Evolutionary conservation across 1,140 invertebrate genomes (phyloP).

Genomic region (Drosophila azteca): DNA sequence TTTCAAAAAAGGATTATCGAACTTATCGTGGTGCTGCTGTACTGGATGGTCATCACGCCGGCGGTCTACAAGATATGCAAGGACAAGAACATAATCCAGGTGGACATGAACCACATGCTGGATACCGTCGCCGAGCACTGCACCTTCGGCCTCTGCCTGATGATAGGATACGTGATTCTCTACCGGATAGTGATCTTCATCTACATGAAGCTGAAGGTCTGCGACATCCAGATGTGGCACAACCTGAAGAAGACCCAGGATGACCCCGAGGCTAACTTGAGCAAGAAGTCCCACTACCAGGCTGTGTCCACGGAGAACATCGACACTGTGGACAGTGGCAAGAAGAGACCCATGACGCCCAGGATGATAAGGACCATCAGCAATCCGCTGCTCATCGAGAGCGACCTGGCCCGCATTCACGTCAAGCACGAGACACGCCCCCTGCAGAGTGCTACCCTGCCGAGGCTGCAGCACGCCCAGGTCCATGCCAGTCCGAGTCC

Average conservation of each 20-base stretch:
- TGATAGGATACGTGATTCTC: slow-evolving; percentile 59
- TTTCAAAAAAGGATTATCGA: slow-evolving; percentile 78
- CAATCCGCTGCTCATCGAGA: slow-evolving; percentile 64
- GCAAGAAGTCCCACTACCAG: slow-evolving; percentile 62
- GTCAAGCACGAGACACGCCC: slow-evolving; percentile 66
- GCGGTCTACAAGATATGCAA: slow-evolving; percentile 62
- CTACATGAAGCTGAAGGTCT: slow-evolving; percentile 70
- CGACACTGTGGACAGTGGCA: slow-evolving; percentile 52
- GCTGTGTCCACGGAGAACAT: slow-evolving; percentile 64
- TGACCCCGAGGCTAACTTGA: slow-evolving; percentile 56
- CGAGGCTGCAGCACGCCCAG: slow-evolving; percentile 40
- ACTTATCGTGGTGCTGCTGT: slow-evolving; percentile 66
- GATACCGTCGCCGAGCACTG: slow-evolving; percentile 56
- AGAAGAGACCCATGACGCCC: slow-evolving; percentile 24
- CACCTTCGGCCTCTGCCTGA: slow-evolving; percentile 51
- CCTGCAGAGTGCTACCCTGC: slow-evolving; percentile 55
- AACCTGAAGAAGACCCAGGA: slow-evolving; percentile 58
- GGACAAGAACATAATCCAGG: slow-evolving; percentile 36
- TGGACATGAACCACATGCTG: slow-evolving; percentile 54
- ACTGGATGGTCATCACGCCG: slow-evolving; percentile 65
- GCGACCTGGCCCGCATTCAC: slow-evolving; percentile 63
- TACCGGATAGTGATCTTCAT: slow-evolving; percentile 67
- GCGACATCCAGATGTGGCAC: slow-evolving; percentile 67
- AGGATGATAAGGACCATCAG: slow-evolving; percentile 68
- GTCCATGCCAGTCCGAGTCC: slow-evolving; percentile 56